Conservation (phyloP, 2,888 invertebrate species). For the Notodonta dromedarius region DNA sequence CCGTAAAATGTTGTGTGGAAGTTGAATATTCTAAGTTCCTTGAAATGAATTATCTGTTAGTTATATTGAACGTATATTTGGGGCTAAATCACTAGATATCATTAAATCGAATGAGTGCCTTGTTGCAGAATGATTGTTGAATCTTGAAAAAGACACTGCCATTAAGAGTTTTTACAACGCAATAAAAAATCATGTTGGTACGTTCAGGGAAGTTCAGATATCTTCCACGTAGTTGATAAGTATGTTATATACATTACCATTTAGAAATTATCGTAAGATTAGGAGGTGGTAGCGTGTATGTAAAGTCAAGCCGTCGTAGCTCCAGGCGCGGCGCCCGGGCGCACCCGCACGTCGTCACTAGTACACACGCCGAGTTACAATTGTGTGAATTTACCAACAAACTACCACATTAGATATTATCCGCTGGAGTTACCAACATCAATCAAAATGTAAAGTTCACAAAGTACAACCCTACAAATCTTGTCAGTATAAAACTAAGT, state of each 20-base stretch:
- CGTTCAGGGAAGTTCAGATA: constrained; percentile 59
- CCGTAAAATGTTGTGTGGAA: constrained; percentile 57
- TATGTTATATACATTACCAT: constrained; percentile 81
- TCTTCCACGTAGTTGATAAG: constrained; percentile 78
- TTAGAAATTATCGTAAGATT: constrained; percentile 74
- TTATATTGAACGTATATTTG: constrained; percentile 57
- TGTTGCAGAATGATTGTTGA: constrained; percentile 56
- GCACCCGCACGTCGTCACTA: constrained; percentile 1
- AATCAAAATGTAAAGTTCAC: constrained; percentile 79
- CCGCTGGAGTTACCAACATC: constrained; percentile 81
- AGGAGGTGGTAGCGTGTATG: constrained; percentile 56
- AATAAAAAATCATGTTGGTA: constrained; percentile 53
- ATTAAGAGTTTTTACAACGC: constrained; percentile 49
- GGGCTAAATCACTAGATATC: constrained; percentile 63
- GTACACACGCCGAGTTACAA: constrained; percentile 31
- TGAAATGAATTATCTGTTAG: constrained; percentile 52
- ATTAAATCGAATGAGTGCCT: constrained; percentile 69
- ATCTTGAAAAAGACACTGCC: constrained; percentile 62
- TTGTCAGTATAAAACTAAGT: constrained; percentile 81
- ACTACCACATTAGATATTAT: constrained; percentile 63
- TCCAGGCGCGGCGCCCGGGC: constrained; percentile 8
- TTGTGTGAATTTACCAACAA: constrained; percentile 59
- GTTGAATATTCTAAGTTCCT: constrained; percentile 68
- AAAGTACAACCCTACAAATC: constrained; percentile 79
- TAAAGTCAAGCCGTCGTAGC: constrained; percentile 46